Conservation (phyloP, 2,113 vertebrate species). For the Hydrolagus affinis region DNA sequence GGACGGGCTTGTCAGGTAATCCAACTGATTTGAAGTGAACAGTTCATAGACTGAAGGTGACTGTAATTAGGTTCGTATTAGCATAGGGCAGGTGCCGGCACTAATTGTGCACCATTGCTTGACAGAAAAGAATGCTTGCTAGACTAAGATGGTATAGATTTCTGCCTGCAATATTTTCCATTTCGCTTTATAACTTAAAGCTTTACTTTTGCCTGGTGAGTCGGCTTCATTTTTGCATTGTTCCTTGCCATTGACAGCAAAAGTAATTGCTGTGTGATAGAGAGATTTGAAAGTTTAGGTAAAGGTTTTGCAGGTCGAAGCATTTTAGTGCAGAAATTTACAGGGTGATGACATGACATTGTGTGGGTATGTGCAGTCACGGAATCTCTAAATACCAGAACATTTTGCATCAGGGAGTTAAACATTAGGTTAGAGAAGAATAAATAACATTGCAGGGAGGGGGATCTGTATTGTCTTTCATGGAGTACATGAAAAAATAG, state of each 20-base stretch:
- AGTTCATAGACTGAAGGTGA: slow-evolving; percentile 61
- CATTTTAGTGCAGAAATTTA: not conserved
- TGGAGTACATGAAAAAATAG: not conserved
- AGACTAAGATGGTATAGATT: slow-evolving; percentile 16
- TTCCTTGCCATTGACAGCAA: not conserved
- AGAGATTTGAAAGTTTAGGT: not conserved
- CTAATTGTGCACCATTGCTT: slow-evolving; percentile 46
- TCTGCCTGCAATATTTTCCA: not conserved
- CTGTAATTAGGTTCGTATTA: slow-evolving; percentile 69
- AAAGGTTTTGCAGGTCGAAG: not conserved
- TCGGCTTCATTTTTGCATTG: not conserved
- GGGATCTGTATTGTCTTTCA: no score
- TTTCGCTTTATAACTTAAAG: slow-evolving; percentile 11
- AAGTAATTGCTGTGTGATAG: slow-evolving; percentile 1
- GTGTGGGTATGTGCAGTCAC: not conserved
- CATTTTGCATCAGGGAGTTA: not conserved
- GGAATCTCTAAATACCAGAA: not conserved
- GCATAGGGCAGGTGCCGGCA: slow-evolving; percentile 55
- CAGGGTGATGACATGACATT: not conserved
- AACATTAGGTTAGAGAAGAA: not conserved
- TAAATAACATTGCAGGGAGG: not conserved
- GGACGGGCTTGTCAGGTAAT: slow-evolving; percentile 75
- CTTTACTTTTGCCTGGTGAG: not conserved
- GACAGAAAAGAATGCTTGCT: slow-evolving; percentile 6
- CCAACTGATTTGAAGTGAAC: slow-evolving; percentile 58